Percentiles rank a stretch among this genome's conserved stretches.
These are phyloP conservation scores for Trachelus troglodyta DNA, from an alignment of 2,888 invertebrate genomes.

Conservation along the genomic window DNA sequence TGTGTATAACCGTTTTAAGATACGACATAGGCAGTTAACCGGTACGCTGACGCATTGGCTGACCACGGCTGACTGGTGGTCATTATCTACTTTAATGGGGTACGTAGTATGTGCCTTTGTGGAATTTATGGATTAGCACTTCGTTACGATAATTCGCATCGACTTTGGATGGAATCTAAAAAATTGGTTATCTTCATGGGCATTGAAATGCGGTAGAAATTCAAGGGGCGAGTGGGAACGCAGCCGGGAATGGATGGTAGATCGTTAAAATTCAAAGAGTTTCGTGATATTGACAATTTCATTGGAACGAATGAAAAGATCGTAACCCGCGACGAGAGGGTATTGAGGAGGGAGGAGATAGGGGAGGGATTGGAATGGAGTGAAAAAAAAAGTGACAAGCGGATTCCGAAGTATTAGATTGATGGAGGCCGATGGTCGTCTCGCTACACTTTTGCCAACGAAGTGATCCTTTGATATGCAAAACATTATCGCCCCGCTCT, in stretches of 20 bases:
- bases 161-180: background rate
- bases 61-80: background rate
- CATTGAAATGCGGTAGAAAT: background rate
- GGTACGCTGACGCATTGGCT: background rate
- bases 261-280: background rate
- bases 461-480: constrained; percentile 54
- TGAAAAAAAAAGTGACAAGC: constrained; percentile 8
- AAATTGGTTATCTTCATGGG: background rate
- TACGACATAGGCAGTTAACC: background rate
- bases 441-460: constrained; percentile 16
- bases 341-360: background rate
- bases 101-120: background rate
- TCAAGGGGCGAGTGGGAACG: background rate
- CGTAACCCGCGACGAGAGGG: background rate
- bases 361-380: background rate
- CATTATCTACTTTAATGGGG: background rate
- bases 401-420: constrained; percentile 17
- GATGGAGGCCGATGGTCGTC: constrained; percentile 19
- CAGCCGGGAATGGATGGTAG: background rate
- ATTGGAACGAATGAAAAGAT: background rate
- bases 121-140: background rate
- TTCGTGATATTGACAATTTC: background rate
- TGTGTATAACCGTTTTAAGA: background rate
- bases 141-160: background rate
- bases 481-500: constrained; percentile 43